These are phyloP conservation scores for Merodon equestris DNA, from an alignment of 2,888 invertebrate species.

Conservation along the genomic window DNA sequence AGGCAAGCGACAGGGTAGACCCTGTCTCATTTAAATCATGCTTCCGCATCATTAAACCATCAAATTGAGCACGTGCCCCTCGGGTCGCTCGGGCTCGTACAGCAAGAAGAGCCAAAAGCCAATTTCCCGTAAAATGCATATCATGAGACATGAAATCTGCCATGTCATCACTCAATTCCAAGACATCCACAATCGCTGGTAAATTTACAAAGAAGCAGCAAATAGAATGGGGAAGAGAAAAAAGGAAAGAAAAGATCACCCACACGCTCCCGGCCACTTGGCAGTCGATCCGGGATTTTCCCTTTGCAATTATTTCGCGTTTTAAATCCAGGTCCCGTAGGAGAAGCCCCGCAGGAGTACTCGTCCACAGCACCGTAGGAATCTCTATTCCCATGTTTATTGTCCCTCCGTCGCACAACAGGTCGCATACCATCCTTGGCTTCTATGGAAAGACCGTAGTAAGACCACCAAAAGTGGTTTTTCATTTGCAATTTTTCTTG, in stretches of 20 bases:
- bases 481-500: conserved; percentile 49
- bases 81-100: conserved; percentile 15
- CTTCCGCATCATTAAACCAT: conserved; percentile 60
- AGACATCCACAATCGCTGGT: conserved; percentile 22
- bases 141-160: conserved; percentile 66
- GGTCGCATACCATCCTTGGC: conserved; percentile 35
- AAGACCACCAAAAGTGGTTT: conserved; percentile 66
- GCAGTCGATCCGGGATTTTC: conserved; percentile 40
- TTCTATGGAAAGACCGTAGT: conserved; percentile 25
- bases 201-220: conserved; percentile 18
- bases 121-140: conserved; percentile 63
- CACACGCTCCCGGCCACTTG: conserved; percentile 37
- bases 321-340: conserved; percentile 18
- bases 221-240: no score
- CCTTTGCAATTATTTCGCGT: conserved; percentile 50
- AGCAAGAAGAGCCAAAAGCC: conserved; percentile 9
- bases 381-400: conserved; percentile 42
- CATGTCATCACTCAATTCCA: conserved; percentile 64
- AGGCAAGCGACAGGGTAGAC: not conserved
- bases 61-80: conserved; percentile 59
- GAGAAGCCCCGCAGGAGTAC: conserved; percentile 12
- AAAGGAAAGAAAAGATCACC: conserved; percentile 27
- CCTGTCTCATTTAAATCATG: conserved; percentile 14
- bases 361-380: conserved; percentile 22
- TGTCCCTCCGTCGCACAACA: conserved; percentile 54